phyloP scores from a whole-genome alignment of 92 coral and sea anemone species.

The Siderastrea radians region DNA sequence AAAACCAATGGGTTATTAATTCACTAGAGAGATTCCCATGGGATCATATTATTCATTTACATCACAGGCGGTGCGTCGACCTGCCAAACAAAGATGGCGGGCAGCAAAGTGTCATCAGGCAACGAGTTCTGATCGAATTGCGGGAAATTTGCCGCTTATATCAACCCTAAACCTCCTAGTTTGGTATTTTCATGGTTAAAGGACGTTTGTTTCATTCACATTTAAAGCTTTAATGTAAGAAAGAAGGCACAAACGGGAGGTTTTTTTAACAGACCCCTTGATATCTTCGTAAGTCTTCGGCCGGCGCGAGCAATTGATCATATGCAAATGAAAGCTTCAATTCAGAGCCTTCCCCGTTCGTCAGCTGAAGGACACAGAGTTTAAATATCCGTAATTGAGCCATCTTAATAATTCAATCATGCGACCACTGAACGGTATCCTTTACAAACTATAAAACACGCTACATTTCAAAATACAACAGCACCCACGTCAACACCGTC shows the following conservation, averaged over 20 bases:
- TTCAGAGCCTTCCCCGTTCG: slow-evolving; percentile 1
- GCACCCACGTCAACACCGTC: not conserved
- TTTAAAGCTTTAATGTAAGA: not conserved
- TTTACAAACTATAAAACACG: not conserved
- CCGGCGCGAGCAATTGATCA: slow-evolving; percentile 7
- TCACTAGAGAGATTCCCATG: slow-evolving; percentile 42
- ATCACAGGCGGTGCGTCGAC: slow-evolving; percentile 5
- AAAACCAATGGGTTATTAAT: slow-evolving; percentile 20
- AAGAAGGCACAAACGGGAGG: not conserved
- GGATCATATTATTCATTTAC: slow-evolving; percentile 24
- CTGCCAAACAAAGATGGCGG: slow-evolving; percentile 50
- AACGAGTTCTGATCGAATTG: not conserved
- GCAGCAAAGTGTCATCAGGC: not conserved
- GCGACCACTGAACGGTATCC: not conserved
- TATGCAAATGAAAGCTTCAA: slow-evolving; percentile 5
- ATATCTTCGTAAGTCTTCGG: not conserved
- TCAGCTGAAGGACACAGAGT: not conserved
- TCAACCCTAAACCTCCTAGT: not conserved
- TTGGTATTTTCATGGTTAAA: not conserved
- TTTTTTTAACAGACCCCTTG: not conserved
- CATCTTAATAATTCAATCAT: not conserved
- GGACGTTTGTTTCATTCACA: slow-evolving; percentile 13
- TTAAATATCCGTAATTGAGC: not conserved
- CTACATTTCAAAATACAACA: not conserved
- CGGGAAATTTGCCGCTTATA: not conserved